A percentile compares a stretch with the other conserved stretches of the same genome.
phyloP scores from a whole-genome alignment of 2,797 vertebrate genomes.

The Hyperoplus lanceolatus region DNA sequence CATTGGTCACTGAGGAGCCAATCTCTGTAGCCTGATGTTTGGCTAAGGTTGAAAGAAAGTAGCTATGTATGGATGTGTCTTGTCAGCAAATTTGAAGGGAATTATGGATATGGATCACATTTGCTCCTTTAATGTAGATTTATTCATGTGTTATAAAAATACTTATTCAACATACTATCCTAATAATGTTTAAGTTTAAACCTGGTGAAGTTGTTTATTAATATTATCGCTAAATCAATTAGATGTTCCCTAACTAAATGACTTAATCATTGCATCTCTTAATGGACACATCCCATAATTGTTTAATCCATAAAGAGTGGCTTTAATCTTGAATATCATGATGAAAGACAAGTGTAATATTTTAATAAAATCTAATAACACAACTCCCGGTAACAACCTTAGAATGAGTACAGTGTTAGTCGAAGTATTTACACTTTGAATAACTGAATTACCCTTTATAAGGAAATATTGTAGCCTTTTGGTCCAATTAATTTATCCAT shows the following conservation, averaged over 20 bases:
- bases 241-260: neutral
- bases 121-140: neutral
- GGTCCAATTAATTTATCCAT: neutral
- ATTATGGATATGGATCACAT: neutral
- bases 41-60: neutral
- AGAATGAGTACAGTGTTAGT: neutral
- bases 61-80: too few species aligned
- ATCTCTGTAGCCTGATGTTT: slow-evolving; percentile 7
- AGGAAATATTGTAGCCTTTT: neutral
- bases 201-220: neutral
- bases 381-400: neutral
- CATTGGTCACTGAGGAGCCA: slow-evolving; percentile 53
- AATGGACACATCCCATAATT: neutral
- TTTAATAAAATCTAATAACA: neutral
- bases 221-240: neutral
- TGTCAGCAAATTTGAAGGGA: neutral
- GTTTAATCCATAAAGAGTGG: neutral
- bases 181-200: neutral
- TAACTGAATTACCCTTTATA: neutral
- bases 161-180: too few species aligned
- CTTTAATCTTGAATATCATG: neutral
- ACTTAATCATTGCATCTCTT: neutral
- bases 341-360: neutral
- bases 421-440: neutral
- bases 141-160: neutral